phyloP scores from a whole-genome alignment of 2,797 vertebrate species.

The Gouania willdenowi region DNA sequence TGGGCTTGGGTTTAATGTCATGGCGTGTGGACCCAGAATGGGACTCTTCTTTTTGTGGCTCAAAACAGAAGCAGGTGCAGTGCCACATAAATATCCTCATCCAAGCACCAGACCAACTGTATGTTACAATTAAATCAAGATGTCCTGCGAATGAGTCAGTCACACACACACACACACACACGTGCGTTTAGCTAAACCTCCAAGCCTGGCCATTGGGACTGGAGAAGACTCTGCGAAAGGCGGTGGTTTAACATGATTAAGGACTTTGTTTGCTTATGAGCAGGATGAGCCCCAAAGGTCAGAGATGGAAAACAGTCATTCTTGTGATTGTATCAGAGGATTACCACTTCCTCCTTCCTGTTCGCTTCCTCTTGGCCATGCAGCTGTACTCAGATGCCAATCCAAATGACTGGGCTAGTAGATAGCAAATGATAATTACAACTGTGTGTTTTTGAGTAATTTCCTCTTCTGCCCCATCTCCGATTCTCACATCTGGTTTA shows the following conservation, averaged over 20 bases:
- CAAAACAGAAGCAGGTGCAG: constrained; percentile 69
- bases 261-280: constrained; percentile 31
- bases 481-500: constrained; percentile 52
- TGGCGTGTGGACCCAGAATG: constrained; percentile 18
- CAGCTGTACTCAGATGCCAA: constrained; percentile 54
- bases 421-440: constrained; percentile 52
- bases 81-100: constrained; percentile 43
- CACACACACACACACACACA: constrained; percentile 11
- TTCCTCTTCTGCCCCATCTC: constrained; percentile 42
- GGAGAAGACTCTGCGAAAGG: constrained; percentile 22
- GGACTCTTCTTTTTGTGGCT: constrained; percentile 9
- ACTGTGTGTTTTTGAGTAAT: constrained; percentile 20
- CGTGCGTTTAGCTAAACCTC: constrained; percentile 20
- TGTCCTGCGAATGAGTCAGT: constrained; percentile 45
- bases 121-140: constrained; percentile 58
- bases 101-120: constrained; percentile 17
- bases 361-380: constrained; percentile 60
- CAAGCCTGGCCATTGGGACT: constrained; percentile 26
- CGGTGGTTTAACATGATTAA: constrained; percentile 58
- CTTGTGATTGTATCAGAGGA: constrained; percentile 54
- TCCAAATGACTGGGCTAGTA: constrained; percentile 24
- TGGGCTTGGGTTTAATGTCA: constrained; percentile 13
- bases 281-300: constrained; percentile 54
- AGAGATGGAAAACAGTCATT: constrained; percentile 38
- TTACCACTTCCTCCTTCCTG: constrained; percentile 71